Evolutionary conservation across 1,140 invertebrate genomes (phyloP), one percentile per base, ranked within the genome.

Genomic region (Drosophila punjabiensis): DNA sequence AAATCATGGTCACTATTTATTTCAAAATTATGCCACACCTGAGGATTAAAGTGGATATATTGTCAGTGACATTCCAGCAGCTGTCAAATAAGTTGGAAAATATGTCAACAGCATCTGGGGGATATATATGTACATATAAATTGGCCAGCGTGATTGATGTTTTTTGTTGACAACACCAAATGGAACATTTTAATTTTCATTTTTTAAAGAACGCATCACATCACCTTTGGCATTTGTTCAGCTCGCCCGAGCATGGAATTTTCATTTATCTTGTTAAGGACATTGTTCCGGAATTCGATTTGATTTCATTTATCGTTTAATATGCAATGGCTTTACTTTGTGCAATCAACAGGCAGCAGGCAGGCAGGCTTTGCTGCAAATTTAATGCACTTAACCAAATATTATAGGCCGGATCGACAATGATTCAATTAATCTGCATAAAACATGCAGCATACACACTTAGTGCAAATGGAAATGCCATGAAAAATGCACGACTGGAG

Each of bases 21-120:
- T 52, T 45, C n/a, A 39, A 56, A 65, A 74, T 85, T 81, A 58
- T 81, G 55, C 66, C 67, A 50, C 68, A 86, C 60, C 64, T 73
- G 71, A 45, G 50, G 60, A 76, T 65, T 75, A 61, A 82, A 74
- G 63, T 58, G 74, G 62, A 75, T 82, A 75, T 69, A 70, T 63
- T 59, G 60, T 82, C 74, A 64, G 45, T 18, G 65, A 60, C 52
- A 66, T 81, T 53, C 60, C 63, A 65, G 69, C 67, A 74, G 55
- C 61, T 85, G 82, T 86, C 82, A 82, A 75, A 62, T 74, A 61
- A 74, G 69, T 53, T 53, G 37, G 50, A 81, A 76, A 82, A 65
- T 56, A 45, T 82, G 78, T 86, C 82, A 70, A 55, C 62, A 41
- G 33, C 70, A 76, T 52, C 62, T 39, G 41, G 63, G 45, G n/a